Conservation (phyloP, 2,888 invertebrate species). For the Metallyticus violacea region DNA sequence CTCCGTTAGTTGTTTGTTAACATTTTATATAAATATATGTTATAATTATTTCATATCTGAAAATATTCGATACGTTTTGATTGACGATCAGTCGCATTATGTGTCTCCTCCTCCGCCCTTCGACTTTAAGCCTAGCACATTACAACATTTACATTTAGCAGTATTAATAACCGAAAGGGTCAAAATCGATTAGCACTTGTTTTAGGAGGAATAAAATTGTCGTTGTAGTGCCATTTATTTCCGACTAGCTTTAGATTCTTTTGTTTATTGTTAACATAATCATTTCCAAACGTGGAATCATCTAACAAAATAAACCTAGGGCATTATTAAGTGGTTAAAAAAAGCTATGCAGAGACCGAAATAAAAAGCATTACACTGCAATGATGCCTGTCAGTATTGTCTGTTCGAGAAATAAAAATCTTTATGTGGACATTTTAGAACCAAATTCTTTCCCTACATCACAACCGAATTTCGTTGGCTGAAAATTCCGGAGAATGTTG, state of each 20-base stretch:
- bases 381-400: neutral
- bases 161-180: neutral
- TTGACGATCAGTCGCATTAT: neutral
- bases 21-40: neutral
- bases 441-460: too few relatives aligned
- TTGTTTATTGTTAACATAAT: neutral
- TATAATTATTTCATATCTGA: neutral
- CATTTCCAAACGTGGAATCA: neutral
- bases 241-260: neutral
- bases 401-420: neutral
- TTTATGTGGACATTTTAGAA: too few relatives aligned
- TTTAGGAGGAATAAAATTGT: neutral
- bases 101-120: neutral
- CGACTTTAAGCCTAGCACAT: too few relatives aligned
- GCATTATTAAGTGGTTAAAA: neutral
- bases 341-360: neutral
- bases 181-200: neutral
- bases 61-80: neutral
- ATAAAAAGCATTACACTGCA: neutral
- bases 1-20: neutral
- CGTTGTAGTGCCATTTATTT: neutral
- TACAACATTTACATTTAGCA: neutral
- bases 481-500: neutral
- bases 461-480: neutral
- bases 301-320: too few relatives aligned